Base-by-base conservation (phyloP, 2,113 vertebrate genomes). In the Oreocharis arfaki region DNA sequence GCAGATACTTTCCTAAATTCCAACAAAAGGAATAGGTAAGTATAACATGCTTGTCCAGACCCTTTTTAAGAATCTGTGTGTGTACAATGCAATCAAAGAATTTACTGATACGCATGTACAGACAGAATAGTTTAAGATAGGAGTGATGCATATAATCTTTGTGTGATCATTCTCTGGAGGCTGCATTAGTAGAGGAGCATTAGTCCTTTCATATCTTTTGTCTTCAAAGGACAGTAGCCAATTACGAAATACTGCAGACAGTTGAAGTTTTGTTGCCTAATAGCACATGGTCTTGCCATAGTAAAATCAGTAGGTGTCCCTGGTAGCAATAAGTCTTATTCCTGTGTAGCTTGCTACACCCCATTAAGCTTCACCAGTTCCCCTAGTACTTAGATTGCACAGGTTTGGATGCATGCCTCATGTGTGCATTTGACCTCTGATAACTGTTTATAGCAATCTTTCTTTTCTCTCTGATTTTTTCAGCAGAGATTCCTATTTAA, bases 381-480 rank as follows among this genome's bases (percentile, higher is more conserved):
- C 84, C 32, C 8, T 53, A 3, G n/a, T 79, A 59, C 80, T 85
- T 42, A 91, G 39, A 42, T 46, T 77, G 46, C 30, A 63, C 16
- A 50, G 57, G 13, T 88, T 83, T 86, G 71, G 44, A 65, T 44
- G 53, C 14, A 20, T 47, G 56, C 55, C 79, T 87, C 49, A 8
- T 33, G 70, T 4, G 1, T 78, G 42, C 32, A 13, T 77, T 84
- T 84, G 20, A 13, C 50, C 67, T 93, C n/a, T 5, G 5, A 21
- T 64, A 69, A 28, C 50, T 82, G 26, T 56, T 91, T 18, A 42
- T 35, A 84, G 65, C 44, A 81, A 46, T 71, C 33, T 68, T 75
- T 80, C 37, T 93, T 87, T 71, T 89, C 52, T 53, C 78, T 71
- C 67, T 70, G 27, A 50, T 75, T 71, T 81, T 71, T 44, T 84